These are phyloP conservation scores for Cyclargus thomasi DNA, from an alignment of 1,140 invertebrate species.

Conservation along the genomic window DNA sequence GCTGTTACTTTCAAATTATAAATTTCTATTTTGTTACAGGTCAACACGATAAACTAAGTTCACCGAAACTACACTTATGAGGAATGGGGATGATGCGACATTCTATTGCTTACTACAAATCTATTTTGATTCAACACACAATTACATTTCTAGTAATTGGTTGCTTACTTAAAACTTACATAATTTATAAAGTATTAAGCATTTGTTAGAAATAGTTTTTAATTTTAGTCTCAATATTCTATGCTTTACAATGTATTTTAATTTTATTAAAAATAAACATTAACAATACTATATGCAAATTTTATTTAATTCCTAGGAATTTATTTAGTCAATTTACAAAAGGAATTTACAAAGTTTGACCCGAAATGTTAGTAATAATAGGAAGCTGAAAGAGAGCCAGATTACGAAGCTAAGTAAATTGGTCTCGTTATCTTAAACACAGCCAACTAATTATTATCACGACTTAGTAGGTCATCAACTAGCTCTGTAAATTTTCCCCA, in stretches of 20 bases:
- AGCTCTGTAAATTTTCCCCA: too few relatives aligned
- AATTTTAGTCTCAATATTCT: conserved; percentile 16
- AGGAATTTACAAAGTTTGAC: too few relatives aligned
- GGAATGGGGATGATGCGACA: background rate
- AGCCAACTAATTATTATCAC: too few relatives aligned
- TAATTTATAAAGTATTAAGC: conserved; percentile 15
- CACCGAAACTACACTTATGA: background rate
- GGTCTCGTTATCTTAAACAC: too few relatives aligned
- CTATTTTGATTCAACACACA: background rate
- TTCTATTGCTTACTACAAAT: conserved; percentile 12
- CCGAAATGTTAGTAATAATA: too few relatives aligned
- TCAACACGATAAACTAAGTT: conserved; percentile 31
- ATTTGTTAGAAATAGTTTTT: conserved; percentile 20
- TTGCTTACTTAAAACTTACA: conserved; percentile 13
- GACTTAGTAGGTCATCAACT: too few relatives aligned
- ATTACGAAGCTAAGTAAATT: too few relatives aligned
- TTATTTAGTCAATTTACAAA: background rate
- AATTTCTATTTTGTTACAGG: conserved; percentile 25
- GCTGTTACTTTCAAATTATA: background rate
- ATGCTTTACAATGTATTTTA: conserved; percentile 7
- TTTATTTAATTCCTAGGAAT: background rate
- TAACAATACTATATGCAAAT: background rate
- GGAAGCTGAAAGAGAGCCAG: too few relatives aligned
- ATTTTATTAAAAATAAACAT: background rate
- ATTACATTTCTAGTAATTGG: conserved; percentile 9